Evolutionary conservation across 64 coral and sea anemone genomes (phyloP).

Genomic region (Pocillopora verrucosa): DNA sequence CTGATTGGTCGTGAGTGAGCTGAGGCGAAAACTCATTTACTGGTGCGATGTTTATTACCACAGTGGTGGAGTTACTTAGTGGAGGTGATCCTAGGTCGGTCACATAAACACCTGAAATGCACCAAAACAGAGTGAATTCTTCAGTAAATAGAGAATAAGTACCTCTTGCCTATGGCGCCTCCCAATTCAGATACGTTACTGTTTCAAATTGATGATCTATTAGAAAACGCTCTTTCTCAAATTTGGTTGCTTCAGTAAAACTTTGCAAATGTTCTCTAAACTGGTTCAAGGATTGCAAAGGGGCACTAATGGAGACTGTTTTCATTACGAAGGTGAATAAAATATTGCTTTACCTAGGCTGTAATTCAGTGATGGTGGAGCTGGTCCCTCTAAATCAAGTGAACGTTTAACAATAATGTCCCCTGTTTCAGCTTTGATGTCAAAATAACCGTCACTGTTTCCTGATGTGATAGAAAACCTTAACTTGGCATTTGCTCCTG

Average conservation of each 20-base stretch:
- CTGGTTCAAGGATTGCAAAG: no score
- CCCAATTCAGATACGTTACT: no score
- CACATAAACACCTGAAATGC: conserved; percentile 41
- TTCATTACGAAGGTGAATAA: neutral
- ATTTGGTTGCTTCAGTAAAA: no score
- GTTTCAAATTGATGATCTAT: no score
- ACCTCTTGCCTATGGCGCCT: no score
- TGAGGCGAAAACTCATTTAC: conserved; percentile 67
- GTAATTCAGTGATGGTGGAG: conserved; percentile 19
- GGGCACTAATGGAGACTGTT: no score
- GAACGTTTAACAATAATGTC: conserved; percentile 43
- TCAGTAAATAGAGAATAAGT: no score
- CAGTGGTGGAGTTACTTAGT: conserved; percentile 44
- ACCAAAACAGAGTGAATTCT: neutral
- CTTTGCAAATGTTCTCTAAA: no score
- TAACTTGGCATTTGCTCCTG: conserved; percentile 35
- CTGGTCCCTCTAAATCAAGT: conserved; percentile 49
- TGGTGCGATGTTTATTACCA: conserved; percentile 42
- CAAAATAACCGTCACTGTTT: conserved; percentile 59
- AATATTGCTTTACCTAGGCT: conserved; percentile 34
- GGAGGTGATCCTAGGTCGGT: conserved; percentile 41
- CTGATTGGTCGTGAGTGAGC: conserved; percentile 38
- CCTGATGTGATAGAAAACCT: conserved; percentile 54
- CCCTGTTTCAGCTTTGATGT: conserved; percentile 39
- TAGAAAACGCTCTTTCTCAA: no score